Conservation (phyloP, 2,888 invertebrate genomes). For the Belgica antarctica region DNA sequence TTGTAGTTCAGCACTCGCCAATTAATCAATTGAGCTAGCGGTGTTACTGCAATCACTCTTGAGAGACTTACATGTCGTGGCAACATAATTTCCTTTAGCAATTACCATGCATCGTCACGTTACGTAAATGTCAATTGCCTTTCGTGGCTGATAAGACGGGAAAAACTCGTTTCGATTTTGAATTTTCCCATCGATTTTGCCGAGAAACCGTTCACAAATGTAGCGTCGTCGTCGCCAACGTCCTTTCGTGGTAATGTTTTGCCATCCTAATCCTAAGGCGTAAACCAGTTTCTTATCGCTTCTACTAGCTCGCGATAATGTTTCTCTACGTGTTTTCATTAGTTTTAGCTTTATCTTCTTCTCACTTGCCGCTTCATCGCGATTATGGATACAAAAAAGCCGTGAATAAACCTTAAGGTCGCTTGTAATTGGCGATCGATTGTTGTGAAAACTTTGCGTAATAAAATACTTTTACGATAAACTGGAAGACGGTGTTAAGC, state of each 20-base stretch:
- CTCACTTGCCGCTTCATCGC: no score
- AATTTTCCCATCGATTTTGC: slow-evolving; percentile 16
- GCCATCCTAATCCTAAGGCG: background rate
- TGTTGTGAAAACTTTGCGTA: slow-evolving; percentile 6
- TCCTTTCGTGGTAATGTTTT: slow-evolving; percentile 6
- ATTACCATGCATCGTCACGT: slow-evolving; percentile 22
- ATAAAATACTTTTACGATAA: background rate
- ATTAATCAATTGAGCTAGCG: slow-evolving; percentile 23
- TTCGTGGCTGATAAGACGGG: slow-evolving; percentile 22
- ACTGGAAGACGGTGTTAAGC: no score
- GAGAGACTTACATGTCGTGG: background rate
- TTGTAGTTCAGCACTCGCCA: background rate
- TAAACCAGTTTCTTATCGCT: slow-evolving; percentile 33
- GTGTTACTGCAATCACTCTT: slow-evolving; percentile 7
- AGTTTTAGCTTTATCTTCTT: no score
- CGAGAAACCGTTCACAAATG: background rate
- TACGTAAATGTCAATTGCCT: slow-evolving; percentile 32
- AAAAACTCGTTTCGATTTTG: slow-evolving; percentile 2
- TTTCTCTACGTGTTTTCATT: no score
- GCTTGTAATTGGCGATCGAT: slow-evolving; percentile 10
- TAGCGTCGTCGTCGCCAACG: background rate
- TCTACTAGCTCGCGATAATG: background rate
- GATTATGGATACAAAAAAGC: background rate
- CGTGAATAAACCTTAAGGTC: slow-evolving; percentile 11
- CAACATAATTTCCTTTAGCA: slow-evolving; percentile 33